Evolutionary conservation across 2,797 vertebrate genomes (phyloP).

Genomic region (Sternotherus odoratus): DNA sequence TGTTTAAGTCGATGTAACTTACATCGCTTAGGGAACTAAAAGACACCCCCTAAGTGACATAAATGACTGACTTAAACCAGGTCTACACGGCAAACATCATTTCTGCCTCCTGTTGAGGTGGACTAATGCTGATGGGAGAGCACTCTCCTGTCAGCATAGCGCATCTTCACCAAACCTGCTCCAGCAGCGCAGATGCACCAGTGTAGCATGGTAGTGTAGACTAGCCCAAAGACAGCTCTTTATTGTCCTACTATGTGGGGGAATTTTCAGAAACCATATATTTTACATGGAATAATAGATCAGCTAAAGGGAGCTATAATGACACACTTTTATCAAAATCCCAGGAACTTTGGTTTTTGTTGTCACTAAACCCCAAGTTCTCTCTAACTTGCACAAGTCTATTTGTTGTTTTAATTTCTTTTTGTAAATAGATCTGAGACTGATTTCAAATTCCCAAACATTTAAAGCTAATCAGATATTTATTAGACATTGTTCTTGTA

Average conservation of each 20-base stretch:
- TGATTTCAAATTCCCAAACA: constrained; percentile 60
- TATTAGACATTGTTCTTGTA: background rate
- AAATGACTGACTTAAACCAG: no score
- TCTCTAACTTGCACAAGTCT: constrained; percentile 58
- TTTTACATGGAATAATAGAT: constrained; percentile 68
- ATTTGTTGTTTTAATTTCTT: constrained; percentile 30
- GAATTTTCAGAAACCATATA: constrained; percentile 65
- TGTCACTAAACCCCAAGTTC: constrained; percentile 59
- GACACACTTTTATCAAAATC: constrained; percentile 61
- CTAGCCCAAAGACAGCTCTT: background rate
- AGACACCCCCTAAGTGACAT: no score
- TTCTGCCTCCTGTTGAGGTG: no score
- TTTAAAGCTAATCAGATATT: constrained; percentile 67
- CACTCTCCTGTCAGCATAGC: no score
- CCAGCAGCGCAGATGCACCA: no score
- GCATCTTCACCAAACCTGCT: no score
- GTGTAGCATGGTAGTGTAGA: no score
- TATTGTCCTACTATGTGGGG: constrained; percentile 35
- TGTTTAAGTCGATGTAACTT: no score
- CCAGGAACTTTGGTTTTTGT: constrained; percentile 48
- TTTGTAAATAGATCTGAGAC: constrained; percentile 61
- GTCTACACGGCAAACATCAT: no score
- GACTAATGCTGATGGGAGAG: no score
- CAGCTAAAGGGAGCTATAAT: constrained; percentile 48
- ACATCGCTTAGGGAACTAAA: no score